These are phyloP conservation scores for Heliconius melpomene DNA, from an alignment of 1,140 invertebrate genomes.

Conservation along the genomic window DNA sequence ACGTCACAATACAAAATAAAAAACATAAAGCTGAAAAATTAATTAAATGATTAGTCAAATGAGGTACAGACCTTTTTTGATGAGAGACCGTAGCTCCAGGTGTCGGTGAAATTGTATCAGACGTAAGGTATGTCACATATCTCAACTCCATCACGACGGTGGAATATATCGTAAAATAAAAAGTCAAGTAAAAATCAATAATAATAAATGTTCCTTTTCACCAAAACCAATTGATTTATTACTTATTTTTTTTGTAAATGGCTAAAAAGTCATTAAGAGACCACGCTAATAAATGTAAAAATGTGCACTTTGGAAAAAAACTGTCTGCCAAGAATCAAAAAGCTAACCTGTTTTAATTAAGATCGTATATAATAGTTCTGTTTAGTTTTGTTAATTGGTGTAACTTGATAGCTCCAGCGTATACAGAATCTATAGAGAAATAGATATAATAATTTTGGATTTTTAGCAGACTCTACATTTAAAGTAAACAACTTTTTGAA, in stretches of 20 bases:
- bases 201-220: neutral
- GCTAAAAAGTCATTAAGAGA: neutral
- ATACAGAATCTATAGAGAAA: neutral
- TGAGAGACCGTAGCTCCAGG: conserved; percentile 39
- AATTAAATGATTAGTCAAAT: conserved; percentile 1
- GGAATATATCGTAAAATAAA: neutral
- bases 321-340: neutral
- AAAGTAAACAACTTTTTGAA: too few species aligned
- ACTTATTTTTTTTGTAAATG: neutral
- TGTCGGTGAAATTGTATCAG: conserved; percentile 41
- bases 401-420: neutral
- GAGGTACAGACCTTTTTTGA: conserved; percentile 33
- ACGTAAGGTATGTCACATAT: too few species aligned
- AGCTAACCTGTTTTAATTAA: neutral
- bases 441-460: neutral
- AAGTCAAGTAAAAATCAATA: neutral
- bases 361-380: neutral
- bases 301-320: neutral
- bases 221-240: neutral
- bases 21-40: neutral
- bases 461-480: too few species aligned
- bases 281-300: conserved; percentile 2
- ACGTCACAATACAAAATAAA: too few species aligned
- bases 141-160: too few species aligned
- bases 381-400: conserved; percentile 1